These are phyloP conservation scores for Myotis vivesi DNA, from an alignment of 2,797 vertebrate species.

Conservation along the genomic window DNA sequence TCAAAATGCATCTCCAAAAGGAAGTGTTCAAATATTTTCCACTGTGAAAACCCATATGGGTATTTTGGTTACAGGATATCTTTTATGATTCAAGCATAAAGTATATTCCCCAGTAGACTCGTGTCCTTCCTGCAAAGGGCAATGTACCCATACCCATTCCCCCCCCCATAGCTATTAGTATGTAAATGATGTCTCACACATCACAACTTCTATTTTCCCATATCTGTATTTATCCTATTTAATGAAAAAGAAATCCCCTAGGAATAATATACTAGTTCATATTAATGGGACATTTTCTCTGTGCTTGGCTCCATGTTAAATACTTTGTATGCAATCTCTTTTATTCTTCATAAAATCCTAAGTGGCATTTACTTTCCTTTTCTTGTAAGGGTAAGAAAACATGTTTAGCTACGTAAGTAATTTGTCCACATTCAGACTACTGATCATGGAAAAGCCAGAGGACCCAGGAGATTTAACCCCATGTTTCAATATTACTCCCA, in stretches of 20 bases:
- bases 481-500: neutral
- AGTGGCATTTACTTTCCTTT: neutral
- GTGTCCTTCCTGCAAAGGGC: neutral
- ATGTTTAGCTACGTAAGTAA: neutral
- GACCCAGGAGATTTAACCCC: neutral
- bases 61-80: neutral
- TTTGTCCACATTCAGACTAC: neutral
- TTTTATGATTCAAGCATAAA: neutral
- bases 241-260: neutral
- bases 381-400: neutral
- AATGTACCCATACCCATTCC: neutral
- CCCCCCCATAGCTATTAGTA: neutral
- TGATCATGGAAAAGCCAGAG: neutral
- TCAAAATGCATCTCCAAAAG: neutral
- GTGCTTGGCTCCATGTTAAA: neutral
- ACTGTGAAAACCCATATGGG: neutral
- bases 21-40: constrained; percentile 10
- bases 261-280: neutral
- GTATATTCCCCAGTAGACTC: neutral
- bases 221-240: neutral
- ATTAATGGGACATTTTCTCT: neutral
- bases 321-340: neutral
- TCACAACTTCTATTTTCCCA: neutral
- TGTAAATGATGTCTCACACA: neutral
- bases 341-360: neutral